phyloP scores from a whole-genome alignment of 2,797 vertebrate genomes.

The Esox masquinongy region DNA sequence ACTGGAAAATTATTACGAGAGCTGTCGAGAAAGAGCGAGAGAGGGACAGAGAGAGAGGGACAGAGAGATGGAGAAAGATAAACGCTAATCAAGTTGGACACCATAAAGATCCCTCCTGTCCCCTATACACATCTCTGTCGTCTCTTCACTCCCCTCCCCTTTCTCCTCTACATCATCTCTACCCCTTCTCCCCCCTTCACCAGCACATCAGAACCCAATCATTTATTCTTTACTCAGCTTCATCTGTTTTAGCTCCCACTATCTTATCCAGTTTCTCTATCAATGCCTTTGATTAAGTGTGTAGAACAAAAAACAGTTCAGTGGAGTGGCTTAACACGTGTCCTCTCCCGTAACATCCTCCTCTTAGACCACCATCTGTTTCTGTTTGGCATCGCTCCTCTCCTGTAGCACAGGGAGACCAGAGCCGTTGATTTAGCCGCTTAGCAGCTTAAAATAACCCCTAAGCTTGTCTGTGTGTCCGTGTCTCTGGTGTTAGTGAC shows the following conservation, averaged over 20 bases:
- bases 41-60: constrained; percentile 28
- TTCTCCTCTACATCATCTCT: neutral
- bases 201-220: constrained; percentile 47
- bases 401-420: constrained; percentile 32
- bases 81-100: constrained; percentile 62
- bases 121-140: neutral
- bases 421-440: constrained; percentile 26
- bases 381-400: constrained; percentile 19
- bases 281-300: constrained; percentile 7
- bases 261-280: constrained; percentile 12
- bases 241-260: constrained; percentile 38
- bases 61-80: constrained; percentile 54
- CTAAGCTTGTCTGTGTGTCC: constrained; percentile 7
- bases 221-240: constrained; percentile 52
- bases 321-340: neutral
- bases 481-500: constrained; percentile 31
- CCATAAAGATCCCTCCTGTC: constrained; percentile 28
- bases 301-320: neutral
- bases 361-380: constrained; percentile 19
- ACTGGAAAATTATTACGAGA: constrained; percentile 51
- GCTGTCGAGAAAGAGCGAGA: constrained; percentile 29
- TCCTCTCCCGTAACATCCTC: constrained; percentile 12
- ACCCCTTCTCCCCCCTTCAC: constrained; percentile 31
- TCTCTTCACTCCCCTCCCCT: neutral
- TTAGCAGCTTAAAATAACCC: constrained; percentile 35